Evolutionary conservation across 2,797 vertebrate genomes (phyloP), one percentile per base, ranked within the genome.

Genomic region (Anomalospiza imberbis): DNA sequence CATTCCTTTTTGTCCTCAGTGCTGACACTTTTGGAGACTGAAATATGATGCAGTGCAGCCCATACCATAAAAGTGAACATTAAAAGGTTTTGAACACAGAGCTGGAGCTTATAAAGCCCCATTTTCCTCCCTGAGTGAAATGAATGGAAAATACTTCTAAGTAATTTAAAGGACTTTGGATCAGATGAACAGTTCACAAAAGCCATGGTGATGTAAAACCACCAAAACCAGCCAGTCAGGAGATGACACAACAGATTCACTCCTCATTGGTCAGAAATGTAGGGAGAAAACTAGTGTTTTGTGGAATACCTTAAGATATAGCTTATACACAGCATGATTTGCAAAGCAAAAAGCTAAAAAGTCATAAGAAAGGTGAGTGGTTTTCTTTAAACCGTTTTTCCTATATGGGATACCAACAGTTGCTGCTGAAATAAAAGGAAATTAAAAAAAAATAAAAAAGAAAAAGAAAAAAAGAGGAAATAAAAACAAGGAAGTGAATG

Each of bases 31-130:
- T 65, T 74, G 89, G 77, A 48, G 62, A 58, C 81, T 94, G 82
- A 92, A 93, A 91, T 87, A 91, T 13, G 58, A 83, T 26, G 55
- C 73, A 55, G 66, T 32, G n/a, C 76, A 81, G 73, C 89, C 85
- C 75, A 55, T 85, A 40, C 66, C 58, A 78, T 95, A 91, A 94
- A 89, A 28, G 79, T 44, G 73, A 85, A 84, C 0, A 3, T 85
- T 93, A 89, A 85, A 93, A 72, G 73, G 28, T 88, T 91, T 92
- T 95, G 76, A 72, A 36, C 36, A 17, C 57, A 50, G 68, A 95
- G 21, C 70, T 68, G 65, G 65, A 89, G 70, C 73, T 86, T 95
- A 92, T 75, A 89, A 89, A 91, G 45, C 21, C 44, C 72, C 45
- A 36, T 85, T 94, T 91, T 77, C 88, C 36, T 95, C 44, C 44